A percentile compares a stretch with the other conserved stretches of the same genome.
These are phyloP conservation scores for Eilema caniola DNA, from an alignment of 2,888 invertebrate genomes.

Conservation along the genomic window DNA sequence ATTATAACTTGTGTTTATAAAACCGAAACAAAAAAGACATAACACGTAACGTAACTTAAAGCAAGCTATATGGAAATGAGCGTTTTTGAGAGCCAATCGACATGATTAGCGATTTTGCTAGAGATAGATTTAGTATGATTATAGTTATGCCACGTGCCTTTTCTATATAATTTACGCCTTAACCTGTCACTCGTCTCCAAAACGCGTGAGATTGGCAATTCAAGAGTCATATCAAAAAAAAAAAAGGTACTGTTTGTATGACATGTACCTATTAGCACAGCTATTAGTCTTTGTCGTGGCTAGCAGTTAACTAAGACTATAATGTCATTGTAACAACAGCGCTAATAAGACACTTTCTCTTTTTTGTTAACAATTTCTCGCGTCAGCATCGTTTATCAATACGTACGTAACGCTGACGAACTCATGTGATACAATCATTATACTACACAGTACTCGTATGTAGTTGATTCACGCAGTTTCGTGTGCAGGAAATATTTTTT, in stretches of 20 bases:
- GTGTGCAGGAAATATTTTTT: constrained; percentile 12
- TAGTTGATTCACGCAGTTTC: constrained; percentile 15
- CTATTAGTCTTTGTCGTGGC: not conserved
- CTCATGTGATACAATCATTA: constrained; percentile 31
- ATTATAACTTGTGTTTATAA: no score
- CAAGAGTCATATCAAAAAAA: no score
- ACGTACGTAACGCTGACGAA: constrained; percentile 41
- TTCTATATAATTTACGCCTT: no score
- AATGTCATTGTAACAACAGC: constrained; percentile 45
- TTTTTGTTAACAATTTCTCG: constrained; percentile 58
- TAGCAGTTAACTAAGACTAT: not conserved
- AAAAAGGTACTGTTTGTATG: not conserved
- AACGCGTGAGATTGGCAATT: no score
- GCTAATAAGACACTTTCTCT: constrained; percentile 66
- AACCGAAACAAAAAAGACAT: no score
- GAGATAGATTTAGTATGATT: no score
- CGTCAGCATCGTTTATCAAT: constrained; percentile 40
- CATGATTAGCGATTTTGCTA: no score
- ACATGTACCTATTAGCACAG: not conserved
- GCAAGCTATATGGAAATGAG: no score
- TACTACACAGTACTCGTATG: constrained; percentile 16
- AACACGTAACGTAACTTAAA: no score
- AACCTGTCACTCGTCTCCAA: no score
- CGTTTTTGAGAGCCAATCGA: no score
- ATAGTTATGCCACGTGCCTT: no score